Evolutionary conservation across 2,888 invertebrate species (phyloP), one percentile per base, ranked within the genome.

Genomic region (Monochamus alternatus): DNA sequence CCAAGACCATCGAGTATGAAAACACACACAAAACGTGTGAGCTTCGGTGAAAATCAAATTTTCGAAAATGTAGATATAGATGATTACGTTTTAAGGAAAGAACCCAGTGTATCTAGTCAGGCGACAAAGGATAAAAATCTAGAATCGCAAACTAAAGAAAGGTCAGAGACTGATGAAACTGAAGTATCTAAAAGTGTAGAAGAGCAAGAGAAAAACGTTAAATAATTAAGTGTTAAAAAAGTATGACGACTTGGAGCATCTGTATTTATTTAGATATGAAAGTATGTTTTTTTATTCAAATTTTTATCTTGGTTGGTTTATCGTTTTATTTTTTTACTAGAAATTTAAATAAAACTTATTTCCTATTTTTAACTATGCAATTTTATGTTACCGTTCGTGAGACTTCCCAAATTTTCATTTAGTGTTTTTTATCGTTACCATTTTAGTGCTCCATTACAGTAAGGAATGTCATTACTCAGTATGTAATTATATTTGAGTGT

Each of bases 11-110:
- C 76, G 5, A 80, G 70, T 52, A 62, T 62, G 9, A 86, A 86
- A 80, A 85, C 81, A 3, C 84, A 86, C 70, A 82, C 84, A 38
- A 89, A 88, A 80, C 81, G 87, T n/a, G 89, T 89, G 12, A 89
- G 88, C 83, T 89, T 89, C 81, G 89, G 89, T 1, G 88, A 89
- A 76, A 89, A 87, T 76, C 87, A 89, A 82, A 85, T 89, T 72
- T 87, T 87, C 78, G 87, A 87, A 79, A 86, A 84, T 75, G 84
- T 85, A 47, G 86, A 85, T 77, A 78, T 84, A 31, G 85, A 86
- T 14, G 82, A 84, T 83, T 82, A 84, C 69, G 77, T 81, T 9
- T 59, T 67, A 38, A 74, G 68, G 51, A 70, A 65, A 51, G 63
- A 76, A 44, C 9, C 58, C 12, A 65, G 30, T 58, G 51, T 51